These are phyloP conservation scores for Mystacornis crossleyi DNA, from an alignment of 2,113 vertebrate species.

Conservation along the genomic window DNA sequence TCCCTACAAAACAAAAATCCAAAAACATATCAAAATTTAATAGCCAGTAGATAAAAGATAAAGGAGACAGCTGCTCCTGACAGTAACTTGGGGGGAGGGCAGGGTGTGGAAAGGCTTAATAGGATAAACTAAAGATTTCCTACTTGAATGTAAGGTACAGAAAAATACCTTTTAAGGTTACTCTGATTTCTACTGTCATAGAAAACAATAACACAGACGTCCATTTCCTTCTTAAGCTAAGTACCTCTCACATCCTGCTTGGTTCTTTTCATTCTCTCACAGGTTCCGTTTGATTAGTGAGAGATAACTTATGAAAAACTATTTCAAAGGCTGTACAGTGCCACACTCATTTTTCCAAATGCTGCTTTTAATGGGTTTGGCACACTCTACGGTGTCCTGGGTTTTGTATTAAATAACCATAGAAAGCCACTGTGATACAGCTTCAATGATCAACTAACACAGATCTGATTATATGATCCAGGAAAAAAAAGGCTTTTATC, in stretches of 20 bases:
- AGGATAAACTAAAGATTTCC: not conserved
- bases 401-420: slow-evolving; percentile 58
- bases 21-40: not conserved
- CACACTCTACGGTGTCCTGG: not conserved
- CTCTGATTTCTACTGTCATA: not conserved
- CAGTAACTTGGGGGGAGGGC: too few relatives aligned
- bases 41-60: not conserved
- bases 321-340: slow-evolving; percentile 36
- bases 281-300: slow-evolving; percentile 50
- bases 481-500: slow-evolving; percentile 54
- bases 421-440: slow-evolving; percentile 41
- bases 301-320: slow-evolving; percentile 51
- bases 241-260: slow-evolving; percentile 15
- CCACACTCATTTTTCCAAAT: slow-evolving; percentile 58
- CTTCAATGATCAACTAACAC: slow-evolving; percentile 48
- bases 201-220: slow-evolving; percentile 23
- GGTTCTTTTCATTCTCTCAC: not conserved
- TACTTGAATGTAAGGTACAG: not conserved
- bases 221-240: slow-evolving; percentile 42
- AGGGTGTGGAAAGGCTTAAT: not conserved
- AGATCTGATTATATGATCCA: slow-evolving; percentile 58
- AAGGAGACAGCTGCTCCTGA: not conserved
- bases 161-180: not conserved
- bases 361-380: slow-evolving; percentile 55
- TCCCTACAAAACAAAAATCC: not conserved